Conservation (phyloP, 2,797 vertebrate species). For the Pempheris klunzingeri region DNA sequence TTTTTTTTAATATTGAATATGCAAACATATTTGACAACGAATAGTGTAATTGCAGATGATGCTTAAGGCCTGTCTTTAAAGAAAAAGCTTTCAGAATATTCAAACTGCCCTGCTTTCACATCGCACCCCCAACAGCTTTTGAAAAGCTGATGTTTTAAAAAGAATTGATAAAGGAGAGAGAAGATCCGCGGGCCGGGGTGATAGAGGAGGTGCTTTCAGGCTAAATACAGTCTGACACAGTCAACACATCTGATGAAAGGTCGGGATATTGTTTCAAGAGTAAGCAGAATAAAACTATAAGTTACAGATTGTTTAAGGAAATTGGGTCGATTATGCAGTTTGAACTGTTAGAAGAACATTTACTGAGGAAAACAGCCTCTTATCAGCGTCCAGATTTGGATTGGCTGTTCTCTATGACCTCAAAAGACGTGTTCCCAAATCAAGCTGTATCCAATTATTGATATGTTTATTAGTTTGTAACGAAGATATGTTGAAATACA, state of each 20-base stretch:
- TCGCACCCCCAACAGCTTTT: conserved; percentile 72
- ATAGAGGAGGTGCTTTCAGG: conserved; percentile 54
- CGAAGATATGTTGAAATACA: neutral
- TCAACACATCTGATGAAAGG: conserved; percentile 75
- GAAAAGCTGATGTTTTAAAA: conserved; percentile 81
- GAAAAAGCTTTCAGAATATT: conserved; percentile 69
- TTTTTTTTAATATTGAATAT: conserved; percentile 71
- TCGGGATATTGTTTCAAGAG: conserved; percentile 62
- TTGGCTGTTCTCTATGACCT: neutral
- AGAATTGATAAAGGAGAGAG: conserved; percentile 75
- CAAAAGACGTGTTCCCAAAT: neutral
- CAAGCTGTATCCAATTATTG: neutral
- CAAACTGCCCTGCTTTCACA: conserved; percentile 72
- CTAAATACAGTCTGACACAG: conserved; percentile 51
- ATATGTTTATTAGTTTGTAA: neutral
- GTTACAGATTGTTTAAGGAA: conserved; percentile 47
- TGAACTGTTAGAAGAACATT: conserved; percentile 13
- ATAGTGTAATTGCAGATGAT: conserved; percentile 78
- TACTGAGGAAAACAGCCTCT: neutral
- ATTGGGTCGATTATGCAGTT: conserved; percentile 16
- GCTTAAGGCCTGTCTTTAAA: conserved; percentile 76
- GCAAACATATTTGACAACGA: conserved; percentile 75
- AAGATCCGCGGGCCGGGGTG: conserved; percentile 66
- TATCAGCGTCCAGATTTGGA: neutral
- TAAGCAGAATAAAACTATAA: conserved; percentile 48